Evolutionary conservation across 2,113 vertebrate species (phyloP).

Genomic region (Phyllopteryx taeniolatus): DNA sequence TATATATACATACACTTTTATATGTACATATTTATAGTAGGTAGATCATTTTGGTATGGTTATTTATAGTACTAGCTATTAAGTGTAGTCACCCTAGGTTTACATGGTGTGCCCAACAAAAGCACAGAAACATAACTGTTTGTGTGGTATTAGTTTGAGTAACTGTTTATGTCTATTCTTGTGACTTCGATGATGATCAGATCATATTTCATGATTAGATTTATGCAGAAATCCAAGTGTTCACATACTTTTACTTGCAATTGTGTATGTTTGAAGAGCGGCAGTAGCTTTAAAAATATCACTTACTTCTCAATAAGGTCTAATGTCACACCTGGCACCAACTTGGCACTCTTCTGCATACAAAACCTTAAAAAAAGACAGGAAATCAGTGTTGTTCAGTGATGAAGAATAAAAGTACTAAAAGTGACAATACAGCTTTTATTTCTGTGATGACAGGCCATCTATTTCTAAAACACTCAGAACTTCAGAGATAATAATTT

Average conservation of each 20-base stretch:
- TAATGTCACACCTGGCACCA: slow-evolving; percentile 97
- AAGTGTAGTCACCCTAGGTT: no score
- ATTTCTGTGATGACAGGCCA: slow-evolving; percentile 23
- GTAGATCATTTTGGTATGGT: no score
- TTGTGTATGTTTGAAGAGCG: background rate
- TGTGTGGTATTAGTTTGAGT: background rate
- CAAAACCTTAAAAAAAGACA: slow-evolving; percentile 83
- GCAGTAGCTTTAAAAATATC: background rate
- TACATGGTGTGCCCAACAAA: background rate
- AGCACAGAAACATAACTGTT: background rate
- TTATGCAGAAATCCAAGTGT: no score
- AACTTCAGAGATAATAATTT: slow-evolving; percentile 37
- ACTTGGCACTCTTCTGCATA: slow-evolving; percentile 96
- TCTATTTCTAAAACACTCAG: slow-evolving; percentile 28
- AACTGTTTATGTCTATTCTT: background rate
- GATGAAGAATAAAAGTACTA: background rate
- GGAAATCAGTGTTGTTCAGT: background rate
- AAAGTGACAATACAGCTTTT: slow-evolving; percentile 12
- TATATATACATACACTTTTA: no score
- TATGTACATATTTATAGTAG: no score
- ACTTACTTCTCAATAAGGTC: slow-evolving; percentile 99
- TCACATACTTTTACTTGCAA: background rate
- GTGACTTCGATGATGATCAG: background rate
- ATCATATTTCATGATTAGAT: background rate
- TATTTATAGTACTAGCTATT: no score